These are phyloP conservation scores for Agriopis leucophaearia DNA, from an alignment of 2,888 invertebrate species.

Conservation along the genomic window DNA sequence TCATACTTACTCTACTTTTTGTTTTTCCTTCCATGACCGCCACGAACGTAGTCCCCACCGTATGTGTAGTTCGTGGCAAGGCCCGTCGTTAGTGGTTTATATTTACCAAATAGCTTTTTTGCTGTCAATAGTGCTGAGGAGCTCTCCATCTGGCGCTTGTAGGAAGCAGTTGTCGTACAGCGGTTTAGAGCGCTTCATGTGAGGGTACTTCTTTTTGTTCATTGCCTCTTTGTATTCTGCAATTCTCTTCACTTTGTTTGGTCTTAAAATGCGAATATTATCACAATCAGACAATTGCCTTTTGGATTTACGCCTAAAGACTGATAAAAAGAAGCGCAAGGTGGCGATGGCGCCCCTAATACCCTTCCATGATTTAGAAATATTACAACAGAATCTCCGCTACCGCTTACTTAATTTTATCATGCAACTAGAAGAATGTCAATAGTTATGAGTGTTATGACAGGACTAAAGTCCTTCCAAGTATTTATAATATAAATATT, in stretches of 20 bases:
- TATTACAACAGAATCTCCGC: too few species aligned
- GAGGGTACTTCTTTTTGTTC: constrained; percentile 56
- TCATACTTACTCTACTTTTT: too few species aligned
- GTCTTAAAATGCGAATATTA: constrained; percentile 2
- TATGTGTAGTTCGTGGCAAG: not conserved
- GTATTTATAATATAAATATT: too few species aligned
- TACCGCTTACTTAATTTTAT: too few species aligned
- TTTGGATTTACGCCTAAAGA: too few species aligned
- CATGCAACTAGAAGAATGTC: too few species aligned
- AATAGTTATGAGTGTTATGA: too few species aligned
- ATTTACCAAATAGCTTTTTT: constrained; percentile 91
- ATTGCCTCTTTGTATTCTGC: constrained; percentile 37
- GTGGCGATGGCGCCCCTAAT: too few species aligned
- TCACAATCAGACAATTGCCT: too few species aligned
- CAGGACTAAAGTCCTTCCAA: too few species aligned
- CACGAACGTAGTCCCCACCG: not conserved
- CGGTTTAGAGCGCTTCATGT: constrained; percentile 86
- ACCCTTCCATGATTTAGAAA: too few species aligned
- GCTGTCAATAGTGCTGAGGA: constrained; percentile 91
- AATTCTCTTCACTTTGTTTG: constrained; percentile 33
- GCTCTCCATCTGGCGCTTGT: constrained; percentile 92
- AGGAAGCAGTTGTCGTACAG: constrained; percentile 93
- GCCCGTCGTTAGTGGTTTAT: not conserved
- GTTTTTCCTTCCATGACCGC: not conserved
- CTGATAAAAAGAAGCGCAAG: too few species aligned